These are phyloP conservation scores for Margarornis squamiger DNA, from an alignment of 2,797 vertebrate genomes.

Conservation along the genomic window DNA sequence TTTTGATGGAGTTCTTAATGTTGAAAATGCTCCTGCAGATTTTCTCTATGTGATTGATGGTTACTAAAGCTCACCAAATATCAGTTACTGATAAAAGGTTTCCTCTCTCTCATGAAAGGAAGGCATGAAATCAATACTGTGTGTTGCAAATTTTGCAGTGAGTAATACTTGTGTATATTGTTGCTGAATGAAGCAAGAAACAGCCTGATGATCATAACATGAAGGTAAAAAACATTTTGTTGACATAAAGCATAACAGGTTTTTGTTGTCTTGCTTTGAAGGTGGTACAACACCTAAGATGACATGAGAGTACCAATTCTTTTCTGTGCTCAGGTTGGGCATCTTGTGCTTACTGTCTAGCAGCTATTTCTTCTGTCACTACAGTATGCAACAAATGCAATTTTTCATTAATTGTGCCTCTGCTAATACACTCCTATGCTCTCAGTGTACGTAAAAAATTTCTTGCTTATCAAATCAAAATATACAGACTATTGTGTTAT, in stretches of 20 bases:
- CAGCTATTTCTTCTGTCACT: neutral
- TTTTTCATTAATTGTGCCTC: neutral
- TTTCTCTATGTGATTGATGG: neutral
- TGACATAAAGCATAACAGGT: neutral
- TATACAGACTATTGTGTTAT: accelerated
- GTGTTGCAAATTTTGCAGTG: neutral
- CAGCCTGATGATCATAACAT: neutral
- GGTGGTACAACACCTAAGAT: neutral
- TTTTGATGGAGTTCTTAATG: neutral
- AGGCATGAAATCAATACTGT: neutral
- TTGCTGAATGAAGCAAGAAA: neutral
- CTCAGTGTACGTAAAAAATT: neutral
- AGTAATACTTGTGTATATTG: neutral
- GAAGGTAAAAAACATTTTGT: neutral
- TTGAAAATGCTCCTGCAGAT: neutral
- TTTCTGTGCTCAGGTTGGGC: neutral
- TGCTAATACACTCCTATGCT: neutral
- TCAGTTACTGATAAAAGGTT: neutral
- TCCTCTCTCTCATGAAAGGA: neutral
- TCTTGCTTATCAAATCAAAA: neutral
- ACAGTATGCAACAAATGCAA: neutral
- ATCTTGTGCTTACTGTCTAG: neutral
- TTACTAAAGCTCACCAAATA: neutral
- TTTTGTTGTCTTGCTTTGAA: neutral
- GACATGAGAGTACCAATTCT: neutral